Base-by-base conservation (phyloP, 2,113 vertebrate genomes). In the Toxotes chatareus region DNA sequence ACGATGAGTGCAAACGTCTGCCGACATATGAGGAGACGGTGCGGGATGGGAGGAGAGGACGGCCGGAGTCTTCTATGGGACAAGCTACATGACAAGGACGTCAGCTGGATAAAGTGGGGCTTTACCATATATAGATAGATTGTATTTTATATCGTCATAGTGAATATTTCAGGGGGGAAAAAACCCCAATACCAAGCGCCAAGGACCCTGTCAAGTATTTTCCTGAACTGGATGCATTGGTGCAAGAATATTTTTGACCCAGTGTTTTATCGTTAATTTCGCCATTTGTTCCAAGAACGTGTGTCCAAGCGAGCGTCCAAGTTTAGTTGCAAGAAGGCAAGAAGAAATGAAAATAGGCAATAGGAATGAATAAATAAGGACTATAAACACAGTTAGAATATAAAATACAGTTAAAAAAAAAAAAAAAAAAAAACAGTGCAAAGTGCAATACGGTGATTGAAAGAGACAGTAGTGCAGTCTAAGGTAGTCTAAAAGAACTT, bases 21-120 rank as follows among this genome's bases (percentile, higher is more conserved):
- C 97, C 97, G 27, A 97, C 96, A 55, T 97, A 98, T 47, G 97
- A 97, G 51, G 97, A 97, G 71, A 96, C 96, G 0, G 88, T 96
- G 89, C 83, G 93, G 67, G 91, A 80, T 0, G 74, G 32, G 7
- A 44, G 55, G 55, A 13, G 60, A 19, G 73, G 44, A 47, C 55
- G 44, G 1, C 31, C 27, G 3, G 59, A 68, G 60, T 73, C 46
- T 21, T 51, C 16, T 23, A 12, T 67, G 61, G 70, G 59, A 56
- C 73, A 67, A 21, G 36, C 72, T 7, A 60, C 85, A 74, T 49
- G 72, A 85, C 61, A 23, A 62, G 57, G 57, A 56, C 21, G 7
- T 23, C 34, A 0, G 2, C 5, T 40, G 27, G 67, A 57, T 62
- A 5, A 19, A 40, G 21, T 5, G 4, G 32, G 14, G 1, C 36